Evolutionary conservation across 2,797 vertebrate species (phyloP).

Genomic region (Falco novaeseelandiae): DNA sequence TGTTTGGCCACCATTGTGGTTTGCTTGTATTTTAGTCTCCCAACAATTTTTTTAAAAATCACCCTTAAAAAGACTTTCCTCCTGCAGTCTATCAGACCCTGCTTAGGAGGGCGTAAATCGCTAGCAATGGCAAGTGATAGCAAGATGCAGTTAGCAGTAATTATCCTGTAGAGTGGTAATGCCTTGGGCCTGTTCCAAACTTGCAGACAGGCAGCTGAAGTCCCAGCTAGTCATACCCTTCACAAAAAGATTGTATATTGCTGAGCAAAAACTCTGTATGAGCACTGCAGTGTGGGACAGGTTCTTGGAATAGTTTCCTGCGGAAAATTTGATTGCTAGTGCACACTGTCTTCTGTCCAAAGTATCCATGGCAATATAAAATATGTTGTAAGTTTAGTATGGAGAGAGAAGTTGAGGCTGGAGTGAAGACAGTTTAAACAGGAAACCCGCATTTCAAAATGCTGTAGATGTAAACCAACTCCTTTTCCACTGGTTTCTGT

Average conservation of each 20-base stretch:
- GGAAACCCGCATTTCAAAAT: constrained; percentile 55
- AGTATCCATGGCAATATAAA: constrained; percentile 70
- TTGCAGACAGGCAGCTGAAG: not conserved
- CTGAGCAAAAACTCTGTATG: constrained; percentile 32
- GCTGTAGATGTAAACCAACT: constrained; percentile 16
- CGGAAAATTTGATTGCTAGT: constrained; percentile 56
- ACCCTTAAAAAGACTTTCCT: not conserved
- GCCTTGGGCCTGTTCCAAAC: not conserved
- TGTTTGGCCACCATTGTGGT: not conserved
- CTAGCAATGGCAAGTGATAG: not conserved
- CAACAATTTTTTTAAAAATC: not conserved
- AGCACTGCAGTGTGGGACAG: constrained; percentile 47
- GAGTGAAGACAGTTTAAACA: constrained; percentile 58
- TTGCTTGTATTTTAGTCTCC: not conserved
- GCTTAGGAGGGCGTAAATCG: not conserved
- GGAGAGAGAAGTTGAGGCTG: constrained; percentile 56
- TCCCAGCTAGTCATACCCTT: not conserved
- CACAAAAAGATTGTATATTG: not conserved
- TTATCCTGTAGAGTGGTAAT: not conserved
- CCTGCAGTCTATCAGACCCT: not conserved
- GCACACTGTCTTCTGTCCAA: constrained; percentile 46
- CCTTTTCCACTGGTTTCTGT: constrained; percentile 8
- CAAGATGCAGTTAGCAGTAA: not conserved
- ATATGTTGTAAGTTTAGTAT: constrained; percentile 45
- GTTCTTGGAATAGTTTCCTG: constrained; percentile 66